A percentile compares a stretch with the other conserved stretches of the same genome.
phyloP scores from a whole-genome alignment of 1,140 invertebrate genomes.

The Goniozus legneri region DNA sequence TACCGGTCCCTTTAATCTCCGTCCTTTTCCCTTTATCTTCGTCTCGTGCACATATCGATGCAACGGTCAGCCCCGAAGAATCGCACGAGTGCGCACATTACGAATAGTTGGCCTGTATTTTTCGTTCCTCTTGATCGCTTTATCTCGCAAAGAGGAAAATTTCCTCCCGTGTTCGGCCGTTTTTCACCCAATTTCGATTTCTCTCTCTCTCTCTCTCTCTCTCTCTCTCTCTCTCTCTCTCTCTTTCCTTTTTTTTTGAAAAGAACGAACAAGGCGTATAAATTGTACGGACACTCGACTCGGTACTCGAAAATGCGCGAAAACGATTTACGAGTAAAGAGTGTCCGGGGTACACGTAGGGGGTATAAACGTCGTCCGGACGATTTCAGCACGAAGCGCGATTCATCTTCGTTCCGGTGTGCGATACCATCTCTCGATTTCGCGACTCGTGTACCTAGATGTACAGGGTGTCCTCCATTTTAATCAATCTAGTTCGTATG shows the following conservation, averaged over 20 bases:
- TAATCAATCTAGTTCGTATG: no score
- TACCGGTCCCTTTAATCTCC: neutral
- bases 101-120: slow-evolving; percentile 19
- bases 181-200: neutral
- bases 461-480: no score
- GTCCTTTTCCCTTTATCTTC: neutral
- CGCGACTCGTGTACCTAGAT: no score
- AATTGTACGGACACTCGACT: no score
- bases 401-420: no score
- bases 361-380: neutral
- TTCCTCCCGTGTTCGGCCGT: no score
- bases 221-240: neutral
- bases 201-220: neutral
- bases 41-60: neutral
- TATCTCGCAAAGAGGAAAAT: no score
- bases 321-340: no score
- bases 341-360: no score
- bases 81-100: slow-evolving; percentile 9
- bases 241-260: neutral
- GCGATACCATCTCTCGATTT: no score
- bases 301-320: no score
- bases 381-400: neutral
- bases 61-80: neutral
- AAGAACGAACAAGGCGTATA: no score
- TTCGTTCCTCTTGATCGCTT: neutral